These are phyloP conservation scores for Aspidapion aeneum DNA, from an alignment of 2,888 invertebrate genomes.

Conservation along the genomic window DNA sequence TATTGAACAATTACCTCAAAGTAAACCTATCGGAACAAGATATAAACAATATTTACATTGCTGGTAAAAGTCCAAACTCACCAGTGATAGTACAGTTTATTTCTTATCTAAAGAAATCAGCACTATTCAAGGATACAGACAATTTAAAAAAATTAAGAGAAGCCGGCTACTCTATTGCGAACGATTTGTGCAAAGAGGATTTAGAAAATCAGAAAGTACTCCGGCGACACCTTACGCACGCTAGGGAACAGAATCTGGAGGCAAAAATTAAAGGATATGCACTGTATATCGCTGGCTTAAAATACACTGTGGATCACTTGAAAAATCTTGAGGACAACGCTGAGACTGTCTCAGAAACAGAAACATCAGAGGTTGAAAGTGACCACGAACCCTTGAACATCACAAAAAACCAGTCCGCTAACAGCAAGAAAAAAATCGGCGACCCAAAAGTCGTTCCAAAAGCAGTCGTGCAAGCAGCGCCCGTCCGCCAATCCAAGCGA, in stretches of 20 bases:
- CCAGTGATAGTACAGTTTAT: not conserved
- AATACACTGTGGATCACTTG: not conserved
- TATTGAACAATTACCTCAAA: not conserved
- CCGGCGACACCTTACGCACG: not conserved
- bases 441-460: not conserved
- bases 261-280: not conserved
- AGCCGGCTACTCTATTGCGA: not conserved
- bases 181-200: not conserved
- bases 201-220: not conserved
- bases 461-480: not conserved
- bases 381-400: too few relatives aligned
- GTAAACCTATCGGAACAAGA: not conserved
- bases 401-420: too few relatives aligned
- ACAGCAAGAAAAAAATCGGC: too few relatives aligned
- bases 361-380: not conserved
- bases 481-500: not conserved
- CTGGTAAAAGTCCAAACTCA: not conserved
- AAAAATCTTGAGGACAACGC: not conserved
- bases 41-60: not conserved
- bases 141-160: not conserved
- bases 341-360: not conserved
- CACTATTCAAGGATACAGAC: not conserved
- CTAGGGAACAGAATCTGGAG: not conserved
- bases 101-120: not conserved
- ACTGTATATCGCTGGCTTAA: not conserved